These are phyloP conservation scores for Eugnorisma glareosa DNA, from an alignment of 2,888 invertebrate species.

Conservation along the genomic window DNA sequence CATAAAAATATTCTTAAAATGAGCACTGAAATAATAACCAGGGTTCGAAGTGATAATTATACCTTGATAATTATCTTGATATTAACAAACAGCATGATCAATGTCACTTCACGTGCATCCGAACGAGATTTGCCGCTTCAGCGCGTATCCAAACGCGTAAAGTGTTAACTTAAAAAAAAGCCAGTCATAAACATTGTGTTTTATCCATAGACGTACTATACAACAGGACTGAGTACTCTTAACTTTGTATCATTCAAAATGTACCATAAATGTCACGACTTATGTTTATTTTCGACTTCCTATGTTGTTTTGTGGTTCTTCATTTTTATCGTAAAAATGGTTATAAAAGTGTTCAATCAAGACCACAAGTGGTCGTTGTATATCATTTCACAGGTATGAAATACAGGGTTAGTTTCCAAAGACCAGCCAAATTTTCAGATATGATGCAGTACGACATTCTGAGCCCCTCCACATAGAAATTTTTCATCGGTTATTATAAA, in stretches of 20 bases:
- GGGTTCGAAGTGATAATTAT: slow-evolving; percentile 1
- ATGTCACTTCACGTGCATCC: not conserved
- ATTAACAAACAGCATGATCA: not conserved
- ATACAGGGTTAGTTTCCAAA: too few species aligned
- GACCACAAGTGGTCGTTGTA: not conserved
- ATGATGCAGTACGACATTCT: too few species aligned
- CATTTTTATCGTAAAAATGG: too few species aligned
- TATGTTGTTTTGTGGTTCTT: not conserved
- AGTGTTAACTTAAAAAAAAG: not conserved
- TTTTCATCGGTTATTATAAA: too few species aligned
- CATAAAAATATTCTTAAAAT: slow-evolving; percentile 11
- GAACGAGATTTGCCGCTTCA: not conserved
- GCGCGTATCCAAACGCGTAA: not conserved
- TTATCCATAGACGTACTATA: not conserved
- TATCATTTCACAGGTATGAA: not conserved
- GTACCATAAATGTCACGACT: not conserved
- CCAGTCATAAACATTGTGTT: not conserved
- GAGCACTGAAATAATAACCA: slow-evolving; percentile 27
- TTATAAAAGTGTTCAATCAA: too few species aligned
- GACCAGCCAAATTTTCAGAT: too few species aligned
- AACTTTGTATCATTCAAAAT: not conserved
- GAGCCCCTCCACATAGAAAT: too few species aligned
- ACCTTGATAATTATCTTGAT: not conserved
- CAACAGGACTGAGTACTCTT: not conserved
- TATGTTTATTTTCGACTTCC: not conserved